Base-by-base conservation (phyloP, 1,140 invertebrate genomes). In the Gryon sp. region DNA sequence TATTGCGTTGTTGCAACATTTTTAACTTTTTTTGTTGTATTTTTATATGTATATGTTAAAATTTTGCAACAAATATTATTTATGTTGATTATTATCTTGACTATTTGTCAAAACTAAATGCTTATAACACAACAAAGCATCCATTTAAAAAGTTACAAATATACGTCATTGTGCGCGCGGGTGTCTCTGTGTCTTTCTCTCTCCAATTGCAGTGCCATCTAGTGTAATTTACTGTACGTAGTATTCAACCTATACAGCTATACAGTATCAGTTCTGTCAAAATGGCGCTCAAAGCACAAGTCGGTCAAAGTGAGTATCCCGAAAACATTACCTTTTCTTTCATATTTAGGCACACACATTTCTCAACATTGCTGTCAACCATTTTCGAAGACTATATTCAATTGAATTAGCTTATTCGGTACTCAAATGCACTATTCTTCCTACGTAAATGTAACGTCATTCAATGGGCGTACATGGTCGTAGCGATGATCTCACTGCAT, bases 281-380 rank as follows among this genome's bases (percentile, higher is more conserved):
- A 86, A 91, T 91, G 91, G 90, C 91, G 85, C 88, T 91, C 70
- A 91, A 91, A 85, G 84, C 73, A 80, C 86, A 90, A 79, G 91
- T 91, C 69, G 90, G 90, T 76, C 88, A 90, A 80, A 91, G 90
- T 91, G 84, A 91, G 90, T 90, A 83, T 19, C 12, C 20, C 11
- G 52, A 79, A 80, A 85, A 81, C 70, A 76, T 83, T 34, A n/a
- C 74, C 74, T n/a, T 9, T 32, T 83, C 83, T 79, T 84, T 82
- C 57, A 26, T 5, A 72, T 48, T 66, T 55, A 9, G 18, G 18
- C 0, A 9, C 12, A 1, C 28, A 28, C 7, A 40, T 20, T 59
- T 60, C 73, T 57, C 76, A 48, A 45, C 65, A 75, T 48, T 40
- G 32, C 50, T 34, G n/a, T n/a, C 45, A 34, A 73, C 32, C 14